These are phyloP conservation scores for Sebastes oblongus DNA, from an alignment of 2,797 vertebrate species.

Conservation along the genomic window DNA sequence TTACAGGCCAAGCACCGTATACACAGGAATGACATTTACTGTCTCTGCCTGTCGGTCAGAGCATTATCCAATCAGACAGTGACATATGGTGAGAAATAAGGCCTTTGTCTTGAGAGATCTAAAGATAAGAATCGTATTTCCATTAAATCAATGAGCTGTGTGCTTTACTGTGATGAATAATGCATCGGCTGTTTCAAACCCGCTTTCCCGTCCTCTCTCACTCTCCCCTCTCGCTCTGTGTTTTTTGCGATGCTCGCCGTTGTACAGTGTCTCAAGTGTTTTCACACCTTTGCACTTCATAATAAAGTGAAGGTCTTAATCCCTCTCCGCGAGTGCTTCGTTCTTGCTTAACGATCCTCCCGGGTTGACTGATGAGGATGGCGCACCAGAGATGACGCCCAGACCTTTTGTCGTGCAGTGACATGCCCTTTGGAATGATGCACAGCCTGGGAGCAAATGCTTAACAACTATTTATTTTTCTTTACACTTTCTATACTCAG, in stretches of 20 bases:
- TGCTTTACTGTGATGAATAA: conserved; percentile 78
- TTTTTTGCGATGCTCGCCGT: conserved; percentile 59
- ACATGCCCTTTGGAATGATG: conserved; percentile 40
- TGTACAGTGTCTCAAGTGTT: conserved; percentile 66
- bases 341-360: conserved; percentile 61
- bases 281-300: conserved; percentile 76
- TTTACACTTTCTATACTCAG: background rate
- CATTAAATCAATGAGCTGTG: conserved; percentile 82
- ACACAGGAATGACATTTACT: conserved; percentile 61
- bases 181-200: conserved; percentile 65
- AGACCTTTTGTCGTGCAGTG: conserved; percentile 4
- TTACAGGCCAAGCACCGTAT: conserved; percentile 24
- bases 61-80: conserved; percentile 77
- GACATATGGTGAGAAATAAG: conserved; percentile 78
- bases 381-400: conserved; percentile 17
- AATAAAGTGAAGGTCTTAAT: conserved; percentile 74
- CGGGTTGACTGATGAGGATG: conserved; percentile 49
- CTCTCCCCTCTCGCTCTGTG: conserved; percentile 23
- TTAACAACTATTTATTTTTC: conserved; percentile 11
- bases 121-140: conserved; percentile 82
- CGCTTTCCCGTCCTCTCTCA: conserved; percentile 32
- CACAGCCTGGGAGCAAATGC: background rate
- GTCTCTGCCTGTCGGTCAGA: conserved; percentile 62
- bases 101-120: conserved; percentile 77
- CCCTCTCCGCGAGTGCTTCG: conserved; percentile 50